A percentile compares a stretch with the other conserved stretches of the same genome.
These are phyloP conservation scores for Acanthisitta chloris DNA, from an alignment of 2,113 vertebrate genomes.

Conservation along the genomic window DNA sequence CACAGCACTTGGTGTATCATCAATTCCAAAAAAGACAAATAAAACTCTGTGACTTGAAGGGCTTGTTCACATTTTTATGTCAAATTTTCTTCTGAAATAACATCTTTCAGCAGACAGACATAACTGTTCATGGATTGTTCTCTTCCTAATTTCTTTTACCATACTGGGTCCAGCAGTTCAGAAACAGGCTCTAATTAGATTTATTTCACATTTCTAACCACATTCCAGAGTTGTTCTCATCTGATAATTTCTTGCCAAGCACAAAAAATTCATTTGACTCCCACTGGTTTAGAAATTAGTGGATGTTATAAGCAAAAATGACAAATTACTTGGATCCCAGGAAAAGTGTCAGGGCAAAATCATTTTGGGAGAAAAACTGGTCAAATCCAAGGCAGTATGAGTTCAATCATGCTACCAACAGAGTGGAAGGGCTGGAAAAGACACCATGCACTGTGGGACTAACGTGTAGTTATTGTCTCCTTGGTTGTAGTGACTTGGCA, in stretches of 20 bases:
- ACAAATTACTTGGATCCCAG: not conserved
- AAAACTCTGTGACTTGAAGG: not conserved
- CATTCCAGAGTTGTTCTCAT: not conserved
- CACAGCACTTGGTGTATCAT: not conserved
- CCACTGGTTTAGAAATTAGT: not conserved
- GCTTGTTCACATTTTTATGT: not conserved
- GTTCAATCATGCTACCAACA: not conserved
- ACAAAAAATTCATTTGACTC: not conserved
- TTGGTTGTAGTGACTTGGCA: not conserved
- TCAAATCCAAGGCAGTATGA: not conserved
- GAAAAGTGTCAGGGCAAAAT: not conserved
- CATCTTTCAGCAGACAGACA: not conserved
- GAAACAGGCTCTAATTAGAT: not conserved
- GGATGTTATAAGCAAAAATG: not conserved
- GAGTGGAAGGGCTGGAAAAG: not conserved
- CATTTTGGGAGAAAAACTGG: not conserved
- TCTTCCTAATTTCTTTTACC: not conserved
- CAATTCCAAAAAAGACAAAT: not conserved
- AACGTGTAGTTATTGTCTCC: not conserved
- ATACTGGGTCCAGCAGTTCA: not conserved
- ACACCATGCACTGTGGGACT: rapidly evolving
- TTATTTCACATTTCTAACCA: not conserved
- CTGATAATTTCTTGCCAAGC: not conserved
- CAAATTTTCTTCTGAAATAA: not conserved
- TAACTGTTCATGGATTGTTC: not conserved